Base-by-base conservation (phyloP, 1,140 invertebrate genomes). In the Lepidurus couesii region DNA sequence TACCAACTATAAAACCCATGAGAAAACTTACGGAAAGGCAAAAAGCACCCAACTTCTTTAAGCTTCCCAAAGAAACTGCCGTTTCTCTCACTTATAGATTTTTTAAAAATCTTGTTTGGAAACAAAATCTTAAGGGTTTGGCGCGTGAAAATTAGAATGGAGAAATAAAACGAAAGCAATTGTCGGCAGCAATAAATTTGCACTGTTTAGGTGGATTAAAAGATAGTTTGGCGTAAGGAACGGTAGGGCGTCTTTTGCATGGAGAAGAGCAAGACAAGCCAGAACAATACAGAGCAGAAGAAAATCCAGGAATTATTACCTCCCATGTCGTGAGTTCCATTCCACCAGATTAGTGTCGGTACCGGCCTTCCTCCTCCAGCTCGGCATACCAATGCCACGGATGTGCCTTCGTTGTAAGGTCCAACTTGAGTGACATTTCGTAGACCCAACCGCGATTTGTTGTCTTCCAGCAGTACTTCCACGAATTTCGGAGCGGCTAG, bases 301-400 rank as follows among this genome's bases (percentile, higher is more conserved):
- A 16, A 65, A 65, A 65, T 65, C 53, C 53, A 13, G 53, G 53
- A 75, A 75, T 75, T 16, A 88, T 91, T 85, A 93, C 92, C 91
- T 84, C 89, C 87, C 13, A 92, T 85, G 79, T 86, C 86, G 53
- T 89, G 85, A 6, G 88, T 88, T 80, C 89, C 90, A 82, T 92
- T 92, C 85, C 89, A 92, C 92, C 93, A 95, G 13, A 88, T 88
- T 73, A 95, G 89, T 78, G 86, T 87, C 1, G 93, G 92, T 73
- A 91, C 89, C 1, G 93, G 93, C 83, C 92, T 92, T 73, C 92
- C 93, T 73, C 90, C 89, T 34, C 87, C 88, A 26, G 92, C 91
- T 77, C 91, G 88, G 82, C 93, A 94, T 74, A 87, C 88, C 73
- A 94, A 84, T 65, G 88, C 88, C 75, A 93, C 85, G 79, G 87